phyloP scores from a whole-genome alignment of 2,888 invertebrate genomes.

The Globia sparganii region DNA sequence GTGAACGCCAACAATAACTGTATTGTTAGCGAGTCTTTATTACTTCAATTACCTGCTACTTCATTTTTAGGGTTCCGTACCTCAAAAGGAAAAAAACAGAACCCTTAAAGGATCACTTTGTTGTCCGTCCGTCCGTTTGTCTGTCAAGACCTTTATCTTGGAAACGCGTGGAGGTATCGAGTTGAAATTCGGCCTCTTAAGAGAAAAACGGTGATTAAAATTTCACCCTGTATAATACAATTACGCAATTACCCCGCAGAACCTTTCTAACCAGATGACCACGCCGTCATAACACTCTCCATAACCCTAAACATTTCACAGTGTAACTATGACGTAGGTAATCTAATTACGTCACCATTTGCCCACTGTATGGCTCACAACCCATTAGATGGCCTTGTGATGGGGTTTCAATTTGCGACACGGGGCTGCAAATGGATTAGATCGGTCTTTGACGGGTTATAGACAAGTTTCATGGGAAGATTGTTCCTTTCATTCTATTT shows the following conservation, averaged over 20 bases:
- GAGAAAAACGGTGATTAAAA: too few relatives aligned
- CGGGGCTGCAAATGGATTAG: constrained; percentile 77
- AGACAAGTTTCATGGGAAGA: constrained; percentile 55
- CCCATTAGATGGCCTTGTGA: constrained; percentile 75
- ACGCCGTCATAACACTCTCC: constrained; percentile 51
- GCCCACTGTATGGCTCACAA: constrained; percentile 72
- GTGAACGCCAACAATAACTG: background rate
- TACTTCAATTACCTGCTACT: background rate
- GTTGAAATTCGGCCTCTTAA: too few relatives aligned
- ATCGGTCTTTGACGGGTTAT: constrained; percentile 71
- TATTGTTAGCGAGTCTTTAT: background rate
- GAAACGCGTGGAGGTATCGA: too few relatives aligned
- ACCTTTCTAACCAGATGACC: constrained; percentile 2
- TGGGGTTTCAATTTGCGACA: constrained; percentile 79
- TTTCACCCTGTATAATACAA: too few relatives aligned
- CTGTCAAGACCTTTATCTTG: too few relatives aligned
- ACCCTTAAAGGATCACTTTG: too few relatives aligned
- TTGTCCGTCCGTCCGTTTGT: too few relatives aligned
- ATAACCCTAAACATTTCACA: constrained; percentile 69
- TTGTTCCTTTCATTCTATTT: constrained; percentile 54
- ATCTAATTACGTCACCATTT: constrained; percentile 76
- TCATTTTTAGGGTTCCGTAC: too few relatives aligned
- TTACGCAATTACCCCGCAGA: background rate
- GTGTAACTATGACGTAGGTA: constrained; percentile 68
- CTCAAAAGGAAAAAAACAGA: too few relatives aligned